Conservation (phyloP, 2,113 vertebrate genomes). For the Ovibos moschatus region DNA sequence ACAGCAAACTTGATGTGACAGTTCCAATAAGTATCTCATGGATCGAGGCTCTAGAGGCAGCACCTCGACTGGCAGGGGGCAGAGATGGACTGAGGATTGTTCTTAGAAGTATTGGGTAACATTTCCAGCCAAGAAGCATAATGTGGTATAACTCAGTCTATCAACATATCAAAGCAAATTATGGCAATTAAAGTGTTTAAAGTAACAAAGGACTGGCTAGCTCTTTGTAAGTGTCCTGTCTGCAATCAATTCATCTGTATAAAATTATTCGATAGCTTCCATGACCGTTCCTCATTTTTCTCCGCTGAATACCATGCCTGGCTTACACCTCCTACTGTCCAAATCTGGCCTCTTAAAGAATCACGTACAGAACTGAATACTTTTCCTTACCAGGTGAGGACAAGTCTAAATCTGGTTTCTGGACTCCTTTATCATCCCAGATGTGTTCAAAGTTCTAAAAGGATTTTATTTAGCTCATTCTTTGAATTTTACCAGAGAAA, state of each 20-base stretch:
- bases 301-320: slow-evolving; percentile 3
- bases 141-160: neutral
- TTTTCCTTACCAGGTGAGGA: neutral
- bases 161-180: neutral
- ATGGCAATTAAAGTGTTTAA: neutral
- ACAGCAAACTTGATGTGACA: neutral
- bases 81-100: neutral
- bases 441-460: neutral
- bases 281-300: neutral
- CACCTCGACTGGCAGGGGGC: neutral
- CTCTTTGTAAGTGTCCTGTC: neutral
- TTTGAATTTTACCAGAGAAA: neutral
- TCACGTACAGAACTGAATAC: neutral
- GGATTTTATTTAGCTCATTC: neutral
- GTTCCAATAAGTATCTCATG: neutral
- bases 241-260: slow-evolving; percentile 9
- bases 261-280: neutral
- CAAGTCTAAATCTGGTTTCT: neutral
- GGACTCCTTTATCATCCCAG: neutral
- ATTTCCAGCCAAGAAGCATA: slow-evolving; percentile 14
- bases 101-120: neutral
- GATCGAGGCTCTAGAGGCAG: neutral
- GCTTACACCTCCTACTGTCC: neutral
- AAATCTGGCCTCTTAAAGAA: neutral
- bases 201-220: neutral